Evolutionary conservation across 2,797 vertebrate species (phyloP), one percentile per base, ranked within the genome.

Genomic region (Menidia menidia): DNA sequence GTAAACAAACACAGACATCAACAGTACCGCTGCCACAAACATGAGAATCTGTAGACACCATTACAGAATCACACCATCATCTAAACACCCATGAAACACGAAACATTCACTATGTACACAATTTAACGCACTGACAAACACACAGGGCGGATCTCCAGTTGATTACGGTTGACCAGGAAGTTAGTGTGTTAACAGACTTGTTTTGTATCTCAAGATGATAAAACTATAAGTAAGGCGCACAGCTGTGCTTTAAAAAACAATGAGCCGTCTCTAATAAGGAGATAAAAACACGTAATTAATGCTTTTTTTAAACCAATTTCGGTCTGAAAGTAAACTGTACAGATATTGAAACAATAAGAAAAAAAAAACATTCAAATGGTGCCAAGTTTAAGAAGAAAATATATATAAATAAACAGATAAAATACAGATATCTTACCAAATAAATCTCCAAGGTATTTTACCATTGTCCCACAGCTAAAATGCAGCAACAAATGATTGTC

Each of bases 391-490:
- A 68, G 53, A 10, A 68, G 52, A 55, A 64, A 60, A 33, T 7
- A 68, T n/a, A 64, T 77, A 90, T 90, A 92, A 91, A 93, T 90
- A 94, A 25, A 91, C 86, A 80, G 69, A 76, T 78, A 80, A 78
- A 88, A 81, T 70, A 86, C 70, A 57, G 63, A 71, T 76, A 71
- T 69, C 64, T 62, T 61, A 64, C 60, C 45, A 76, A 62, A 67
- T 64, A 77, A 72, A 72, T 68, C 71, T 81, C 57, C 43, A 61
- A 77, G 64, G 75, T 64, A 68, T 78, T 30, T 64, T 68, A 54
- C 63, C 66, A 64, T 71, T 54, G 60, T 75, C 77, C 77, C 53
- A 81, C 73, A 66, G 73, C 63, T 69, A 64, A 74, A 80, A 79
- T 66, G 35, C 64, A 83, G 82, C 74, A 69, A 80, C 57, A 14